These are phyloP conservation scores for Drosophila albomicans DNA, from an alignment of 1,140 invertebrate species.

Conservation along the genomic window DNA sequence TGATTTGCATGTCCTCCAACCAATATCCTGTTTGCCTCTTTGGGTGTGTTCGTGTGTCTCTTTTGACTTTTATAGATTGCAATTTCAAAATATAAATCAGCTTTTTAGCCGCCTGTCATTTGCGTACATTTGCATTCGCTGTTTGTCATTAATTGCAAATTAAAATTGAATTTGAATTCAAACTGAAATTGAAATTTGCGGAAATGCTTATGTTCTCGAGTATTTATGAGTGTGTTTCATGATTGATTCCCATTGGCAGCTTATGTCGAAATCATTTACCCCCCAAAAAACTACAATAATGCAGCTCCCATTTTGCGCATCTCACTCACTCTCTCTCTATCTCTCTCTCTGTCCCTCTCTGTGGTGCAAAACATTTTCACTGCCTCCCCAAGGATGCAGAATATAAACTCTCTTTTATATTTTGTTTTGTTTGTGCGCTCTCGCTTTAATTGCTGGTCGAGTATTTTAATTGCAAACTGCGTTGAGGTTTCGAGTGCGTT, in stretches of 20 bases:
- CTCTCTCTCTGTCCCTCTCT: not conserved
- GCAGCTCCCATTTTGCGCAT: not conserved
- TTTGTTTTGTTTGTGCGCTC: slow-evolving; percentile 23
- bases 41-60: not conserved
- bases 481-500: slow-evolving; percentile 49
- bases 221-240: not conserved
- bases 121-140: slow-evolving; percentile 29
- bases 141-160: slow-evolving; percentile 66
- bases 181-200: slow-evolving; percentile 38
- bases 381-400: no score
- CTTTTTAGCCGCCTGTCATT: slow-evolving; percentile 33
- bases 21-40: slow-evolving; percentile 1
- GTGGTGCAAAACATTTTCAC: no score
- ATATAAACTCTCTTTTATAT: slow-evolving; percentile 4
- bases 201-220: slow-evolving; percentile 23
- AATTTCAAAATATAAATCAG: slow-evolving; percentile 23
- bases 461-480: slow-evolving; percentile 71
- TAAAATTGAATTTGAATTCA: slow-evolving; percentile 40
- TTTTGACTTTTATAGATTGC: slow-evolving; percentile 9
- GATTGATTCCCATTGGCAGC: slow-evolving; percentile 46
- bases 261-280: not conserved
- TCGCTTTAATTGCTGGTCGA: slow-evolving; percentile 60
- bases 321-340: not conserved
- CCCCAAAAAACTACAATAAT: slow-evolving; percentile 1
- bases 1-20: slow-evolving; percentile 45